phyloP scores from a whole-genome alignment of 2,888 invertebrate species.

The Cosmopolites sordidus region DNA sequence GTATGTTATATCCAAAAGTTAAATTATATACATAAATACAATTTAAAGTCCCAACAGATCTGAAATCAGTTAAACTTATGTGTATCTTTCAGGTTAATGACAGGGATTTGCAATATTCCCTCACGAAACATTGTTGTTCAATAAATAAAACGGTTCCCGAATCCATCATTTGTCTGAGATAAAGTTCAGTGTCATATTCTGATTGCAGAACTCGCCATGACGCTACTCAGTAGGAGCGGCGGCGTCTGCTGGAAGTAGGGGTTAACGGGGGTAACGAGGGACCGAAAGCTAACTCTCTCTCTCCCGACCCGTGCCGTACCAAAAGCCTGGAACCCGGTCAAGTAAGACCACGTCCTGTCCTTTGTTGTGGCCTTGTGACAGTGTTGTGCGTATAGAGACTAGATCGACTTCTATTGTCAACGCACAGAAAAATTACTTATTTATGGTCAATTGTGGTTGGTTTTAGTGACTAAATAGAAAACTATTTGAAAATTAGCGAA shows the following conservation, averaged over 20 bases:
- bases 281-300: conserved; percentile 51
- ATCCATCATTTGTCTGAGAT: not conserved
- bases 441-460: not conserved
- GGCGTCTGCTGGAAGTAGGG: conserved; percentile 61
- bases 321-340: conserved; percentile 41
- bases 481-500: no score
- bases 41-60: no score
- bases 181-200: conserved; percentile 44
- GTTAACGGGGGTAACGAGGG: conserved; percentile 56
- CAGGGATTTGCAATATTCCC: no score
- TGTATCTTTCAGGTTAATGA: no score
- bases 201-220: conserved; percentile 57
- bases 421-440: conserved; percentile 22
- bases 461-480: not conserved
- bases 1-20: no score
- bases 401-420: conserved; percentile 33
- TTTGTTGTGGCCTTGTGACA: conserved; percentile 51
- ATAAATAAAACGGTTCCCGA: not conserved
- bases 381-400: conserved; percentile 45
- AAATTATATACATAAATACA: no score
- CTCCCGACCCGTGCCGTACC: conserved; percentile 15
- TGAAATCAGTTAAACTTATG: no score
- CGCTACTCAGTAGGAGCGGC: conserved; percentile 49
- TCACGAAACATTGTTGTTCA: no score
- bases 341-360: conserved; percentile 49